These are phyloP conservation scores for Mionectes olivaceus DNA, from an alignment of 2,797 vertebrate genomes.

Conservation along the genomic window DNA sequence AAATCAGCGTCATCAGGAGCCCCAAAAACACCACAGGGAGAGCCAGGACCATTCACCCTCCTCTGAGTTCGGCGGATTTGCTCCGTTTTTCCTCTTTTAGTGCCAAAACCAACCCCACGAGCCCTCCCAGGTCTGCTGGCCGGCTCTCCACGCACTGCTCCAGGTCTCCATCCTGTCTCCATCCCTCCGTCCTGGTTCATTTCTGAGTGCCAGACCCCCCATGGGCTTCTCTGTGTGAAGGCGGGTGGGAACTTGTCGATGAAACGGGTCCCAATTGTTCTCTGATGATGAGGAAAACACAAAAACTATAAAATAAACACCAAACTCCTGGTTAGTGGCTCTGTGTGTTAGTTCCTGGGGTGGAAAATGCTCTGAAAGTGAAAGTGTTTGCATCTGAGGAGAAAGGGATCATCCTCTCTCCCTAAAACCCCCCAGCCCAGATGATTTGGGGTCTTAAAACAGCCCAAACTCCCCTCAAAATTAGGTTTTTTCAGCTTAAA, in stretches of 20 bases:
- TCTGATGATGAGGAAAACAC: background rate
- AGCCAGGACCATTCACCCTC: background rate
- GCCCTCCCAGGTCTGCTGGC: background rate
- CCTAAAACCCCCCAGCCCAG: background rate
- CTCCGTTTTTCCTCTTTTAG: background rate
- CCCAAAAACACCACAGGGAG: background rate
- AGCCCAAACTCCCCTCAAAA: background rate
- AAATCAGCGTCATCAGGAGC: background rate
- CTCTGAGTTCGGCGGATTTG: background rate
- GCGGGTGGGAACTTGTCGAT: background rate
- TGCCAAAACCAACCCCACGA: conserved; percentile 1
- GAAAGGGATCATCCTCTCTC: accelerated
- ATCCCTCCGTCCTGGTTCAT: background rate
- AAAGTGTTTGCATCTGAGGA: accelerated
- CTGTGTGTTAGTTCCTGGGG: background rate
- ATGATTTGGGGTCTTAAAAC: background rate
- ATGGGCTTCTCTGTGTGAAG: background rate
- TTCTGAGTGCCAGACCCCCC: background rate
- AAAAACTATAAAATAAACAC: conserved; percentile 49
- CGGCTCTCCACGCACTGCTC: accelerated
- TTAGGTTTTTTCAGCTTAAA: accelerated
- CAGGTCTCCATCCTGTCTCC: background rate
- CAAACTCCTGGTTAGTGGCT: background rate
- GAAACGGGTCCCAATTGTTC: background rate
- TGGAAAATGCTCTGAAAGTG: background rate